Evolutionary conservation across 2,797 vertebrate species (phyloP).

Genomic region (Scleropages formosus): DNA sequence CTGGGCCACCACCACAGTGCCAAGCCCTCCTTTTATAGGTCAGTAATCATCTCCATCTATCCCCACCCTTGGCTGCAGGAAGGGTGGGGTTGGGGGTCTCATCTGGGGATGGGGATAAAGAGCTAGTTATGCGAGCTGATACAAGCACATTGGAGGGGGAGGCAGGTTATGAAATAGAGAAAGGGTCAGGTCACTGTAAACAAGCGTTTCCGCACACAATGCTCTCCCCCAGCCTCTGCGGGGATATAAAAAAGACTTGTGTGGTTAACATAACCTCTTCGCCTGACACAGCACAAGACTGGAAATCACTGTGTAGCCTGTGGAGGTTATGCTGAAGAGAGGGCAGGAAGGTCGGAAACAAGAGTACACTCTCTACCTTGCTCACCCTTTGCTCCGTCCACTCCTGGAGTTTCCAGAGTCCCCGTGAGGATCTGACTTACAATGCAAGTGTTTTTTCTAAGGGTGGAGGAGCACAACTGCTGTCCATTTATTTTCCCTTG

Average conservation of each 20-base stretch:
- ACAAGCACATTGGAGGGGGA: neutral
- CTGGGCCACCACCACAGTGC: conserved; percentile 41
- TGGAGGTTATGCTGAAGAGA: conserved; percentile 37
- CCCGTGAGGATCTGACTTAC: neutral
- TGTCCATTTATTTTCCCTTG: neutral
- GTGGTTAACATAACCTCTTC: conserved; percentile 38
- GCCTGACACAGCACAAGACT: conserved; percentile 39
- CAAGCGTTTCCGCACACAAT: conserved; percentile 26
- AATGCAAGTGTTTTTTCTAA: neutral
- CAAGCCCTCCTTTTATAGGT: conserved; percentile 28
- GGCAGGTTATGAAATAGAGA: conserved; percentile 18
- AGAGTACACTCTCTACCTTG: conserved; percentile 25
- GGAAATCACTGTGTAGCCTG: conserved; percentile 47
- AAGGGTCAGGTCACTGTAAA: conserved; percentile 27
- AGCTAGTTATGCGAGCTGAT: neutral
- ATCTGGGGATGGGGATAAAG: neutral
- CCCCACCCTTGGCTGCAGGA: neutral
- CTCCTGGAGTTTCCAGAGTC: neutral
- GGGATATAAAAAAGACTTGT: conserved; percentile 24
- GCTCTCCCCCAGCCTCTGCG: neutral
- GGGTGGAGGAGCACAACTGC: too few relatives aligned
- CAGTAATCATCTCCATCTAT: conserved; percentile 26
- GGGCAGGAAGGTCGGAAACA: conserved; percentile 17
- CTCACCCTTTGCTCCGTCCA: neutral
- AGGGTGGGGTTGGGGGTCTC: neutral